These are phyloP conservation scores for Ostrea edulis DNA, from an alignment of 1,140 invertebrate genomes.

Conservation along the genomic window DNA sequence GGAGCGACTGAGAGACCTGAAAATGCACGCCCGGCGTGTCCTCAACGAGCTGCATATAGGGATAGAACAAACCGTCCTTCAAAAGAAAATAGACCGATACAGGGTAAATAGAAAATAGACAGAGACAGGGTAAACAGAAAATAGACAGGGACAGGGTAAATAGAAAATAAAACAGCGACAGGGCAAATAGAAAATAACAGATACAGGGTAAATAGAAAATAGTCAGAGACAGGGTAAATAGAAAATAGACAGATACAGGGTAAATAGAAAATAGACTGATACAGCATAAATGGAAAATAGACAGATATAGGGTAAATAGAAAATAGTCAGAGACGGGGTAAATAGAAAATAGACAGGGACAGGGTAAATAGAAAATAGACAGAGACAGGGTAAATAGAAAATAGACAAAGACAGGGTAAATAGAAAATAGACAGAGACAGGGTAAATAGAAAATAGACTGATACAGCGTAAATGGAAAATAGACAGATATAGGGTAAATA, in stretches of 20 bases:
- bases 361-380: too few species aligned
- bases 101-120: background rate
- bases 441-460: background rate
- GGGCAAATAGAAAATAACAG: too few species aligned
- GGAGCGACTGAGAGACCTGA: background rate
- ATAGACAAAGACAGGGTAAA: background rate
- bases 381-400: too few species aligned
- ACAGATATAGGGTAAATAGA: background rate
- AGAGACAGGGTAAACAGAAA: background rate
- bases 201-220: too few species aligned
- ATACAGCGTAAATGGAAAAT: too few species aligned
- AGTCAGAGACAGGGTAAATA: background rate
- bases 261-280: background rate
- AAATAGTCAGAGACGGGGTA: too few species aligned
- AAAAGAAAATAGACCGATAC: conserved; percentile 8
- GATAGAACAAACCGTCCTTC: background rate
- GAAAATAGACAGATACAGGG: background rate
- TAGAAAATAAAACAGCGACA: too few species aligned
- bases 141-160: background rate
- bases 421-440: background rate
- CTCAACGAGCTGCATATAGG: background rate
- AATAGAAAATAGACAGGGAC: background rate
- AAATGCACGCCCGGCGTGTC: background rate
- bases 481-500: too few species aligned
- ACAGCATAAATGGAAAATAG: background rate